These are phyloP conservation scores for Leucophenga varia DNA, from an alignment of 1,140 invertebrate genomes.

Conservation along the genomic window DNA sequence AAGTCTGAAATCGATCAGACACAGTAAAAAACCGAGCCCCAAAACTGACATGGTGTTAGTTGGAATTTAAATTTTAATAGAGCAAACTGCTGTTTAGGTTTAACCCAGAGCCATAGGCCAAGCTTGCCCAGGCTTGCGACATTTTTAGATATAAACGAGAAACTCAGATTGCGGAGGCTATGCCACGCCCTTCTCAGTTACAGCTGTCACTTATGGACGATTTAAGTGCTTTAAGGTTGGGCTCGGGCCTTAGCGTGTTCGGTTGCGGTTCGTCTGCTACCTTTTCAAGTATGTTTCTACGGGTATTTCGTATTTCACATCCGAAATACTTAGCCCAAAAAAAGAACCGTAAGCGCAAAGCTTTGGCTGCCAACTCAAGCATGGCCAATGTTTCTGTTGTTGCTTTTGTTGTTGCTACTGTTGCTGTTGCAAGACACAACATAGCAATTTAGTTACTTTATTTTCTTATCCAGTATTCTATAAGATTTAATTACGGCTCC, in stretches of 20 bases:
- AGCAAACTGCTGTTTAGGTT: slow-evolving; percentile 1
- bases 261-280: slow-evolving; percentile 34
- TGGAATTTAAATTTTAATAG: slow-evolving; percentile 26
- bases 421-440: slow-evolving; percentile 24
- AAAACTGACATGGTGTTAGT: slow-evolving; percentile 13
- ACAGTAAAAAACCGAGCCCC: not conserved
- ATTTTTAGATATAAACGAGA: slow-evolving; percentile 18
- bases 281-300: slow-evolving; percentile 28
- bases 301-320: slow-evolving; percentile 30
- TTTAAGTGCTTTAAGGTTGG: slow-evolving; percentile 32
- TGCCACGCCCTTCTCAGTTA: slow-evolving; percentile 24
- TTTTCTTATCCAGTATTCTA: slow-evolving; percentile 28
- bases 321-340: slow-evolving; percentile 23
- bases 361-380: slow-evolving; percentile 28
- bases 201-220: not conserved
- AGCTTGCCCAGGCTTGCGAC: slow-evolving; percentile 28
- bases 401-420: slow-evolving; percentile 12
- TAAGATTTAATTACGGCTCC: slow-evolving; percentile 43
- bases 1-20: slow-evolving; percentile 20
- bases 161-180: slow-evolving; percentile 3
- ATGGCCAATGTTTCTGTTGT: slow-evolving; percentile 19
- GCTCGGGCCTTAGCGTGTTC: slow-evolving; percentile 15
- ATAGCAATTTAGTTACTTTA: slow-evolving; percentile 24
- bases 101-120: not conserved
- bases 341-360: slow-evolving; percentile 30